A percentile compares a stretch with the other conserved stretches of the same genome.
Evolutionary conservation across 2,113 vertebrate species (phyloP).

Genomic region (Orcinus orca): DNA sequence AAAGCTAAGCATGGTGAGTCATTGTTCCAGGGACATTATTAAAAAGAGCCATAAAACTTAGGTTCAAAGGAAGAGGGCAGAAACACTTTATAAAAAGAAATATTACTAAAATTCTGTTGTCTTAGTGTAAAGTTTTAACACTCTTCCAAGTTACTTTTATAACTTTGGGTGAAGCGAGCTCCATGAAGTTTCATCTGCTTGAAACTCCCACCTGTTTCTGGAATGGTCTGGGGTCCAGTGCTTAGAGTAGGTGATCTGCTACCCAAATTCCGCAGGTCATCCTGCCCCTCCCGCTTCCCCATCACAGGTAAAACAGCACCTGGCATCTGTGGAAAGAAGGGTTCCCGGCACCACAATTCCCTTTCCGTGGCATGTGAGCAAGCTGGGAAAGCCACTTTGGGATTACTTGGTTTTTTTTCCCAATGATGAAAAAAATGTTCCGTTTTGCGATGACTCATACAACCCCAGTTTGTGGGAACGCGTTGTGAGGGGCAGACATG

Average conservation of each 20-base stretch:
- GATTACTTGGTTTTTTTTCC: background rate
- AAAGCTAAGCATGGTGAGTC: background rate
- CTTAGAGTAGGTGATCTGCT: background rate
- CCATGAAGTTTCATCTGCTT: background rate
- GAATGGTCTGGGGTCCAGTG: background rate
- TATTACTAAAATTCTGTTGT: background rate
- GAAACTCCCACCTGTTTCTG: background rate
- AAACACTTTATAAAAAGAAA: background rate
- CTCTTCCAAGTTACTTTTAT: background rate
- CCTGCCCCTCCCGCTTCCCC: background rate
- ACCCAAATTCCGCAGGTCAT: too few species aligned
- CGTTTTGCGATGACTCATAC: background rate
- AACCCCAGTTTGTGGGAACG: background rate
- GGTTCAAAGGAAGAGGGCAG: background rate
- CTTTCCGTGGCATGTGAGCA: background rate
- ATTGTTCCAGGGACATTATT: background rate
- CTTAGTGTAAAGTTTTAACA: background rate
- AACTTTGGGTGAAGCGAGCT: accelerated
- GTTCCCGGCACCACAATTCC: background rate
- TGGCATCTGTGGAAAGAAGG: background rate
- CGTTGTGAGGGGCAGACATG: accelerated
- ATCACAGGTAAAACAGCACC: background rate
- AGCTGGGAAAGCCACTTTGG: background rate
- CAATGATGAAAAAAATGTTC: background rate
- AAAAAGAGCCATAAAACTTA: background rate